phyloP scores from a whole-genome alignment of 2,797 vertebrate genomes.

The Sebastes trivittatus region DNA sequence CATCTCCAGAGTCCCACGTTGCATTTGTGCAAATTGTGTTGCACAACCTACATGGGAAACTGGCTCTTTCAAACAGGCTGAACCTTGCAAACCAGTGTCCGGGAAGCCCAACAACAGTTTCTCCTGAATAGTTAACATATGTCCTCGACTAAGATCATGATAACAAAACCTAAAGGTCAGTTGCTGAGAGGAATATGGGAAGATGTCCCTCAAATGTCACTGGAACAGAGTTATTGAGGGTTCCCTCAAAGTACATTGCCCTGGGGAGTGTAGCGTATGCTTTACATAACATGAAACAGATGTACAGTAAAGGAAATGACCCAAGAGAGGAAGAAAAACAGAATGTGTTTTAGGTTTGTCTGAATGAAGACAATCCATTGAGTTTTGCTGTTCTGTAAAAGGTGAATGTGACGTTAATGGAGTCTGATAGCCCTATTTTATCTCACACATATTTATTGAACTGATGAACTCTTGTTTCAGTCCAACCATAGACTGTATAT shows the following conservation, averaged over 20 bases:
- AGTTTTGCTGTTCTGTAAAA: conserved; percentile 2
- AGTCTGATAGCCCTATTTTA: neutral
- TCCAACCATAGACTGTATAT: neutral
- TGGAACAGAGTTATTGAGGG: conserved; percentile 7
- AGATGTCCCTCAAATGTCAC: conserved; percentile 53
- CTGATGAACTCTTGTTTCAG: neutral
- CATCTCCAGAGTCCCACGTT: neutral
- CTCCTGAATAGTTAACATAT: conserved; percentile 33
- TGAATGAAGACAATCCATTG: neutral
- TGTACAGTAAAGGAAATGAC: conserved; percentile 43
- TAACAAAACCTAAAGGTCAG: conserved; percentile 24
- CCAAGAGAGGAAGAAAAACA: conserved; percentile 8
- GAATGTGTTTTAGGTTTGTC: neutral
- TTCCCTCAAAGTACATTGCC: conserved; percentile 29
- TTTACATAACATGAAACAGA: conserved; percentile 43
- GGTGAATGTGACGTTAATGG: neutral
- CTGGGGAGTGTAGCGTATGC: conserved; percentile 15
- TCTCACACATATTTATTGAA: neutral
- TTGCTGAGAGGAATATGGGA: conserved; percentile 35
- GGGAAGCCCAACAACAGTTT: neutral
- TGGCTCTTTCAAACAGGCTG: conserved; percentile 1
- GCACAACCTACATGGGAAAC: conserved; percentile 52
- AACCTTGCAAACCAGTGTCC: neutral
- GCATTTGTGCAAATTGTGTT: conserved; percentile 23
- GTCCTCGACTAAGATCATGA: conserved; percentile 22